These are phyloP conservation scores for Leptodactylus fallax DNA, from an alignment of 2,797 vertebrate genomes.

Conservation along the genomic window DNA sequence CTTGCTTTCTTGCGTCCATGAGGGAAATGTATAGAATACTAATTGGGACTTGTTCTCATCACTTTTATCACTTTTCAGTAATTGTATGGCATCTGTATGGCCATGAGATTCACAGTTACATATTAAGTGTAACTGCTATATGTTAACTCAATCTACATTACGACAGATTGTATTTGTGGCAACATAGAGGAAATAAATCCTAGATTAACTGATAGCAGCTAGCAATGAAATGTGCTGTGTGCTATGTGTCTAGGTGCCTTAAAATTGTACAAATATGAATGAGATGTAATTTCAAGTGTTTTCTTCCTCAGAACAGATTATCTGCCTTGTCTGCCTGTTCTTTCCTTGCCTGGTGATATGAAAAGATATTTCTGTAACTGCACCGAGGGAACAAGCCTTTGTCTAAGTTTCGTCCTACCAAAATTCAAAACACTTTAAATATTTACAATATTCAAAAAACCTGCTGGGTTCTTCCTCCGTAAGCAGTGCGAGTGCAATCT, in stretches of 20 bases:
- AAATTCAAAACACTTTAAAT: constrained; percentile 45
- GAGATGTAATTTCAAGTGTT: constrained; percentile 9
- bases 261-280: not conserved
- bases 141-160: no score
- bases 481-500: not conserved
- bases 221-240: not conserved
- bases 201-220: not conserved
- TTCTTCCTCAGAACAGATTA: not conserved
- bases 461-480: not conserved
- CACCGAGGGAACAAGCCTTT: constrained; percentile 18
- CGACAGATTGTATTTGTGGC: no score
- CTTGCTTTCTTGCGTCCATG: no score
- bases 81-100: no score
- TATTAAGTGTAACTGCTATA: no score
- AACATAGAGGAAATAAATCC: not conserved
- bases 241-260: not conserved
- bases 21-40: no score
- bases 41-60: no score
- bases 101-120: no score
- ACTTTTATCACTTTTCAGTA: no score
- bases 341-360: not conserved
- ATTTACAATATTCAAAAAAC: constrained; percentile 33
- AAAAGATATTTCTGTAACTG: constrained; percentile 4
- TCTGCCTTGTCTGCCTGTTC: not conserved
- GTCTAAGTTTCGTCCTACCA: not conserved